Percentiles rank a stretch among this genome's conserved stretches.
These are phyloP conservation scores for Coremacera marginata DNA, from an alignment of 2,888 invertebrate genomes.

Conservation along the genomic window DNA sequence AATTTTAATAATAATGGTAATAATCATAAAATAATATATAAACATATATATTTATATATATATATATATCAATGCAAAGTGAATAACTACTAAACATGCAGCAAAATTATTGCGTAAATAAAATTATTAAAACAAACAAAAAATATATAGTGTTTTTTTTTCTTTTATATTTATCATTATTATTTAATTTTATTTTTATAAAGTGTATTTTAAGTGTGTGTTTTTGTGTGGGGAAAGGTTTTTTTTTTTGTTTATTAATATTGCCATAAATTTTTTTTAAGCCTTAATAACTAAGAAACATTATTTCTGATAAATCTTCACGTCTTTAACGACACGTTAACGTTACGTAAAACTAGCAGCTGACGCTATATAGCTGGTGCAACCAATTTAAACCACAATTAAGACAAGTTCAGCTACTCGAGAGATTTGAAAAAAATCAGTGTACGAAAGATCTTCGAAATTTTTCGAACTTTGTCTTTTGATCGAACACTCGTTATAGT, in stretches of 20 bases:
- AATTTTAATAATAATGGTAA: no score
- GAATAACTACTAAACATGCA: constrained; percentile 9
- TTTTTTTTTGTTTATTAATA: neutral
- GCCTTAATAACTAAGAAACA: constrained; percentile 25
- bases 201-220: no score
- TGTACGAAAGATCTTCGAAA: neutral
- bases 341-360: no score
- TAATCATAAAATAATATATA: neutral
- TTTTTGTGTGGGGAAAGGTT: no score
- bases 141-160: neutral
- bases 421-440: neutral
- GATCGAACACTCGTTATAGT: no score
- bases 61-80: neutral
- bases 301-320: constrained; percentile 7
- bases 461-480: no score
- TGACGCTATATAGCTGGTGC: no score
- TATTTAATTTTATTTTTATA: neutral
- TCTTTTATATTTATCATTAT: neutral
- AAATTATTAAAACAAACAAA: constrained; percentile 1
- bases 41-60: neutral
- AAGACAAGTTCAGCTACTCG: neutral
- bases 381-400: neutral
- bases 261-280: constrained; percentile 22
- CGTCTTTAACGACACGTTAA: neutral
- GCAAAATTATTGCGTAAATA: constrained; percentile 5